Evolutionary conservation across 2,797 vertebrate genomes (phyloP).

Genomic region (Gymnoscopelus braueri): DNA sequence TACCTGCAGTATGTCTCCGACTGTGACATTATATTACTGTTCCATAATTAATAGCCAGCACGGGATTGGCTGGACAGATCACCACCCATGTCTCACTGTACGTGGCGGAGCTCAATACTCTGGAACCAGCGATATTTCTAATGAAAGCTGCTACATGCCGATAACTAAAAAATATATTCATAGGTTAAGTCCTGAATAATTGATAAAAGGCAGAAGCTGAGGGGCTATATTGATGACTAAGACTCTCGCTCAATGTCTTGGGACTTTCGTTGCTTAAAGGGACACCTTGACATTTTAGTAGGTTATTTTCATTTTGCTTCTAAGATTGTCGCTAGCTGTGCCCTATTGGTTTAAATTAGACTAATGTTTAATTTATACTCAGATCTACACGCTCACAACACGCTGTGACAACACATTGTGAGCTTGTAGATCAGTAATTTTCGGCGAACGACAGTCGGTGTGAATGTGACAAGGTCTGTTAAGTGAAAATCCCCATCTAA

Average conservation of each 20-base stretch:
- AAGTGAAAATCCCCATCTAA: neutral
- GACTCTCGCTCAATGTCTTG: neutral
- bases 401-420: too few relatives aligned
- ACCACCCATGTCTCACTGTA: conserved; percentile 9
- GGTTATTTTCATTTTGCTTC: neutral
- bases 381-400: too few relatives aligned
- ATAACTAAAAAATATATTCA: conserved; percentile 16
- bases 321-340: neutral
- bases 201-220: conserved; percentile 9
- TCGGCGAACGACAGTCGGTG: too few relatives aligned
- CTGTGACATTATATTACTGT: conserved; percentile 55
- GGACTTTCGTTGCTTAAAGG: neutral
- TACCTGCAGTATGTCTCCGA: conserved; percentile 37
- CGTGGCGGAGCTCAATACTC: conserved; percentile 22
- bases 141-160: conserved; percentile 12
- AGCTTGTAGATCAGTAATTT: too few relatives aligned
- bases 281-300: neutral
- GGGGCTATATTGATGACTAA: neutral
- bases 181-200: conserved; percentile 19
- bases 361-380: too few relatives aligned
- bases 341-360: neutral
- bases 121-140: conserved; percentile 15
- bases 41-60: conserved; percentile 54
- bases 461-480: neutral
- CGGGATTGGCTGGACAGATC: conserved; percentile 20